phyloP scores from a whole-genome alignment of 2,888 invertebrate species.

The Thecocarcelia acutangulata region DNA sequence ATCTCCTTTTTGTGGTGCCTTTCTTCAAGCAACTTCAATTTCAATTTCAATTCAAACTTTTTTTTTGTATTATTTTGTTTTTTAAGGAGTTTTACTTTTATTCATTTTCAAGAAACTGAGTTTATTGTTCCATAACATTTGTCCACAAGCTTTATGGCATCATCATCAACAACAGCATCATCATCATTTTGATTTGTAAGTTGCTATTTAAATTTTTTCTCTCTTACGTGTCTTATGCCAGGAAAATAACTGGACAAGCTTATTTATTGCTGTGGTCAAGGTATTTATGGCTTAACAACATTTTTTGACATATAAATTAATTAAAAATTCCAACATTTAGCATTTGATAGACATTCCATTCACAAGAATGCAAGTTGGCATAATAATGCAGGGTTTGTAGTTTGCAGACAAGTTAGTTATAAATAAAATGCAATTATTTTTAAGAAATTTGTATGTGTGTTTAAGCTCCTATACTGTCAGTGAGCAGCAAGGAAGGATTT shows the following conservation, averaged over 20 bases:
- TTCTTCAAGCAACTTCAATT: background rate
- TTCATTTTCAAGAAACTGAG: constrained; percentile 1
- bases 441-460: no score
- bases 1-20: background rate
- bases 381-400: background rate
- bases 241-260: constrained; percentile 5
- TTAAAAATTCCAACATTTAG: constrained; percentile 46
- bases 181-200: constrained; percentile 16
- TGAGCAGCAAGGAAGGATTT: background rate
- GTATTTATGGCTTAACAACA: constrained; percentile 30
- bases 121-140: constrained; percentile 48
- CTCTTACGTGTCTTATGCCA: background rate
- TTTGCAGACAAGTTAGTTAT: background rate
- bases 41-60: constrained; percentile 1
- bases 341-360: constrained; percentile 17
- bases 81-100: background rate
- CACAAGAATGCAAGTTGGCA: constrained; percentile 1
- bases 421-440: constrained; percentile 3
- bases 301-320: constrained; percentile 50
- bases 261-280: constrained; percentile 58
- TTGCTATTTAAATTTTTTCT: constrained; percentile 24
- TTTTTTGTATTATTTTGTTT: background rate
- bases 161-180: constrained; percentile 4
- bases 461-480: background rate
- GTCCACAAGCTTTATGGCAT: background rate